A percentile compares a stretch with the other conserved stretches of the same genome.
Conservation (phyloP, 35 echinoderm and acorn worm genomes). For the Patiria miniata region DNA sequence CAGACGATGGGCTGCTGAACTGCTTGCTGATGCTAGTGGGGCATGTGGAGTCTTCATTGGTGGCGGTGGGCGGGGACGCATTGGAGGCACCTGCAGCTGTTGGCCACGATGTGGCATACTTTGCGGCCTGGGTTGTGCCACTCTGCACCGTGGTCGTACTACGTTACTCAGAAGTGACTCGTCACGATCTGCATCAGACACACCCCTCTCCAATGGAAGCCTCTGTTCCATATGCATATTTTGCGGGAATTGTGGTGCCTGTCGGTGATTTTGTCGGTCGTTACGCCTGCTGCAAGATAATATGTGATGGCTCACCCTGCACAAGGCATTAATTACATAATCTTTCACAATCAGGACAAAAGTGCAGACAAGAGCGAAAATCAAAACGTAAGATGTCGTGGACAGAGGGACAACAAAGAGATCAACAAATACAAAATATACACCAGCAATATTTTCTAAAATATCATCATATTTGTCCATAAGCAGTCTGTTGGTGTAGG, state of each 20-base stretch:
- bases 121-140: too few relatives aligned
- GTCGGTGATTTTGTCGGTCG: too few relatives aligned
- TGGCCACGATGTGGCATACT: neutral
- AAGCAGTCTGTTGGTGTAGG: neutral
- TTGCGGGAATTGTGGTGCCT: neutral
- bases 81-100: neutral
- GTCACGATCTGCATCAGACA: neutral
- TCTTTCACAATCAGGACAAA: neutral
- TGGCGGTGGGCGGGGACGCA: too few relatives aligned
- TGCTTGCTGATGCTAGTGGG: too few relatives aligned
- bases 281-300: neutral
- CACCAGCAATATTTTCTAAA: neutral
- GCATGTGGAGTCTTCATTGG: neutral
- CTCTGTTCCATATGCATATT: neutral
- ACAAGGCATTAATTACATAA: slow-evolving; percentile 30
- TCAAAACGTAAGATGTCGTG: neutral
- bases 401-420: neutral
- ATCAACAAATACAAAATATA: neutral
- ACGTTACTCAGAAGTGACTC: slow-evolving; percentile 3
- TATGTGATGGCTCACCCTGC: neutral
- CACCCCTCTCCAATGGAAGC: neutral
- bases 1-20: neutral
- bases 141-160: neutral
- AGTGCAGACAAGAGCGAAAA: neutral
- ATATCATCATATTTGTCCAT: neutral